These are phyloP conservation scores for Phalacrocorax pelagicus DNA, from an alignment of 2,113 vertebrate species.

Conservation along the genomic window DNA sequence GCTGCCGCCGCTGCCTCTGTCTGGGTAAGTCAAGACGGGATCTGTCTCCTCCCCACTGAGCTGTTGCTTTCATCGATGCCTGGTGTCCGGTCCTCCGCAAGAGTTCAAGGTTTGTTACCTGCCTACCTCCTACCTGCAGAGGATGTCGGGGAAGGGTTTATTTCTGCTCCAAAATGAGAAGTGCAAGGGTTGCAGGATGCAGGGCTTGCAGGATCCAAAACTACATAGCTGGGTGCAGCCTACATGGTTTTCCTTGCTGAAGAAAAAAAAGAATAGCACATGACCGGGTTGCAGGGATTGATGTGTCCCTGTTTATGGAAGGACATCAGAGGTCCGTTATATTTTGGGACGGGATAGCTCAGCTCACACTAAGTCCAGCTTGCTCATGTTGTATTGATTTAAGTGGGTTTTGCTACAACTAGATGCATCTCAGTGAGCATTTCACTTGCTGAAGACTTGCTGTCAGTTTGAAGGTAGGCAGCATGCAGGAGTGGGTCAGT, in stretches of 20 bases:
- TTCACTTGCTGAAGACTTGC: neutral
- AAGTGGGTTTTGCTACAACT: neutral
- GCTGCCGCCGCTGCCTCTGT: accelerated
- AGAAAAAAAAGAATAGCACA: neutral
- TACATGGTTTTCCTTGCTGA: neutral
- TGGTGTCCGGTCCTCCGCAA: neutral
- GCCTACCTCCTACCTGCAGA: neutral
- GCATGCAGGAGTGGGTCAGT: neutral
- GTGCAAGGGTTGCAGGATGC: neutral
- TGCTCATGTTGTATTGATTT: neutral
- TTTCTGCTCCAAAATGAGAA: neutral
- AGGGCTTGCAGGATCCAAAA: neutral
- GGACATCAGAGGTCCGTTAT: neutral
- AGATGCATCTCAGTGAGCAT: neutral
- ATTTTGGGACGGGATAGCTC: neutral
- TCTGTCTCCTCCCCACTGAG: neutral
- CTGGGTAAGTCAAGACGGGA: neutral
- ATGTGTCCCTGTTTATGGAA: neutral
- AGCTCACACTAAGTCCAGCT: neutral
- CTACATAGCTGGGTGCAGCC: neutral
- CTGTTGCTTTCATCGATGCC: neutral
- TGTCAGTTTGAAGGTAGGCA: neutral
- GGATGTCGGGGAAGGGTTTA: neutral
- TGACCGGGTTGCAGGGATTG: neutral
- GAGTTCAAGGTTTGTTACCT: neutral